Evolutionary conservation across 1,140 invertebrate species (phyloP), one percentile per base, ranked within the genome.

Genomic region (Seison nebaliae): DNA sequence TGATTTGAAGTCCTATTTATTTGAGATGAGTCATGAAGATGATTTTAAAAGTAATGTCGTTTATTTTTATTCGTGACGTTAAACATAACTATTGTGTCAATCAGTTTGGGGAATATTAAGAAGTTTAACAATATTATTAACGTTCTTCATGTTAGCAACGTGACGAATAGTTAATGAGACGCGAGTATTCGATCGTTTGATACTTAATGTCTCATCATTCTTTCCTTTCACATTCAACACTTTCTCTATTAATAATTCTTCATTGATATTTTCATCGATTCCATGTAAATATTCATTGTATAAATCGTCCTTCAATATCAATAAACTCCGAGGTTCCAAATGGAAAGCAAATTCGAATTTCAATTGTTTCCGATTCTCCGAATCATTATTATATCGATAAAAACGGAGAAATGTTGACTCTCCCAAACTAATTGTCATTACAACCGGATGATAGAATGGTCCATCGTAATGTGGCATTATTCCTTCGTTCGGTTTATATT

Each of bases 121-220:
- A n/a, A n/a, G n/a, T n/a, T n/a, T n/a, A n/a, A n/a, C n/a, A n/a
- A n/a, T n/a, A n/a, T n/a, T n/a, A n/a, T n/a, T n/a, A n/a, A n/a
- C n/a, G n/a, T n/a, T n/a, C n/a, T n/a, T n/a, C n/a, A n/a, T n/a
- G n/a, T 79, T 83, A 37, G 78, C 77, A 6, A 88, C 80, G 67
- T 81, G 70, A 53, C 83, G 67, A 43, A 93, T 84, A 24, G 84
- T 94, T 21, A 93, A 57, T 5, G 83, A 93, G 43, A 91, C 60
- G 51, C 83, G 67, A 11, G 70, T 75, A 1, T 60, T 55, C 35
- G 81, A n/a, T n/a, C n/a, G n/a, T n/a, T n/a, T n/a, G n/a, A n/a
- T n/a, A n/a, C n/a, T n/a, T n/a, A n/a, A n/a, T n/a, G n/a, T 65
- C 34, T 60, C 47, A 19, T 81, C 45, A 35, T 52, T 56, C 42